A percentile compares a stretch with the other conserved stretches of the same genome.
Evolutionary conservation across 2,888 invertebrate species (phyloP).

Genomic region (Xestia sexstrigata): DNA sequence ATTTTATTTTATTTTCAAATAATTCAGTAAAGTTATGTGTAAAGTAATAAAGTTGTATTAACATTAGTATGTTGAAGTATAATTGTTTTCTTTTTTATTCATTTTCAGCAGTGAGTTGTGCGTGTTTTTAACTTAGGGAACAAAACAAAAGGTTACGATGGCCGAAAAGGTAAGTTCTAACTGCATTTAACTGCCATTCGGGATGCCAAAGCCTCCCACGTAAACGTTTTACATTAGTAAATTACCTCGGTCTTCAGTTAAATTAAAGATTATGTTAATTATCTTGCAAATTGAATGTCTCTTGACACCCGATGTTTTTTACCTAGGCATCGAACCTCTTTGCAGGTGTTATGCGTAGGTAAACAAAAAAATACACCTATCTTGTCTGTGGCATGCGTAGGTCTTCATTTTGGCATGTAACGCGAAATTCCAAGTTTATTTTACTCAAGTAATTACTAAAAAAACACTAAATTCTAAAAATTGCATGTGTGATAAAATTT

Average conservation of each 20-base stretch:
- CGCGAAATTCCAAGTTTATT: constrained; percentile 65
- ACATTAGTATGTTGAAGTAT: constrained; percentile 36
- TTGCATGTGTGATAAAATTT: constrained; percentile 56
- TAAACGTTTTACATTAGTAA: constrained; percentile 3
- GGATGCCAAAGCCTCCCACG: constrained; percentile 8
- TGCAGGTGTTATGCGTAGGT: constrained; percentile 53
- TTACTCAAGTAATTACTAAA: constrained; percentile 56
- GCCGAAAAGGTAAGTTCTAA: constrained; percentile 78
- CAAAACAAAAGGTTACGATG: constrained; percentile 72
- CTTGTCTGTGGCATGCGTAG: constrained; percentile 59
- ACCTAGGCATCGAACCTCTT: constrained; percentile 32
- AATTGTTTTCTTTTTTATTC: constrained; percentile 25
- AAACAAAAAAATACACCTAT: constrained; percentile 69
- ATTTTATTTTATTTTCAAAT: constrained; percentile 70
- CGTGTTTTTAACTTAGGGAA: constrained; percentile 61
- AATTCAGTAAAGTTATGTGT: constrained; percentile 62
- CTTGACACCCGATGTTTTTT: constrained; percentile 47
- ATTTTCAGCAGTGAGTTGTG: constrained; percentile 41
- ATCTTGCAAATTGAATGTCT: not conserved
- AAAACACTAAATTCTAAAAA: constrained; percentile 59
- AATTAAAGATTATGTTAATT: not conserved
- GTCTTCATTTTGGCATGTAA: constrained; percentile 70
- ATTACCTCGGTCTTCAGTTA: not conserved
- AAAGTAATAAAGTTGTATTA: constrained; percentile 56
- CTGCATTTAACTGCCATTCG: constrained; percentile 26